Base-by-base conservation (phyloP, 92 coral and sea anemone genomes). In the Actinernus sp. region DNA sequence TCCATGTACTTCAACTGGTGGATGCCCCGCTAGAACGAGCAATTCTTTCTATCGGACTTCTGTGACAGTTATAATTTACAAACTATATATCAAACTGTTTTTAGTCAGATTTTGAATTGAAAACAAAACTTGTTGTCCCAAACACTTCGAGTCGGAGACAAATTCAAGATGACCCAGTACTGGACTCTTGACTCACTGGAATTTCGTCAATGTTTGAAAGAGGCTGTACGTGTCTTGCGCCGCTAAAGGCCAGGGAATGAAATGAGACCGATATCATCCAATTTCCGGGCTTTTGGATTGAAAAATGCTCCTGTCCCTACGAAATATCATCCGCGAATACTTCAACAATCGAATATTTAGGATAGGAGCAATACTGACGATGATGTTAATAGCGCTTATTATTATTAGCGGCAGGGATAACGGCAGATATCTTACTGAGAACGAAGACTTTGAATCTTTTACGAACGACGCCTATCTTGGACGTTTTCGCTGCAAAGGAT, bases 11-110 rank as follows among this genome's bases (percentile, higher is more conserved):
- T 36, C 9, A 47, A 17, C 71, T 47, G 71, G 71, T 63, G 44
- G 4, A 19, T 37, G 46, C 25, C 56, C 71, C 71, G 71, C 71
- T 63, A 63, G 56, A 47, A 28, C 71, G 71, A 45, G 32, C 57
- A 30, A 9, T 26, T 9, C 18, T 45, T 43, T 24, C 22, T 25
- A 16, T 16, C 18, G 36, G 31, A 31, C 28, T 45, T 57, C 71
- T 45, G 71, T 47, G 16, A 38, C 49, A 16, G 2, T 10, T 30
- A 7, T 20, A 47, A 45, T 44, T 63, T 63, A 34, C 14, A 47
- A 63, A 47, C 28, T 63, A 25, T 22, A 30, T 30, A n/a, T n/a
- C n/a, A n/a, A n/a, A n/a, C n/a, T n/a, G n/a, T n/a, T n/a, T n/a
- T n/a, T n/a, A n/a, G n/a, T n/a, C n/a, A n/a, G n/a, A n/a, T n/a